Conservation (phyloP, 2,797 vertebrate genomes). For the Onychomys arenicola region DNA sequence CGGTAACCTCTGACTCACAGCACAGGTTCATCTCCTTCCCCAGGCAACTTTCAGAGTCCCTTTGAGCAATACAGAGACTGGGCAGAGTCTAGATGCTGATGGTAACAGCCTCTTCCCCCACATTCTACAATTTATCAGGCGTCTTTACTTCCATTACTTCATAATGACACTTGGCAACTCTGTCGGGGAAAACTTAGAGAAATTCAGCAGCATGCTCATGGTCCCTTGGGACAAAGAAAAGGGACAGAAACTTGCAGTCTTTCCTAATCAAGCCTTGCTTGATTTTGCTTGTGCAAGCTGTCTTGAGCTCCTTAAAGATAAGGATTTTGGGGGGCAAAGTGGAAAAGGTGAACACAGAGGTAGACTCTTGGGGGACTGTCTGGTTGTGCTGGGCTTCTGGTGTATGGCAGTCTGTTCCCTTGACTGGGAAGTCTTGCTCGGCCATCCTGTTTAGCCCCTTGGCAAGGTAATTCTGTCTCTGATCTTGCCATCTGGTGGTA, state of each 20-base stretch:
- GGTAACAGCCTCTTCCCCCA: not conserved
- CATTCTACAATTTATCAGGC: not conserved
- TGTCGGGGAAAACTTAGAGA: slow-evolving; percentile 15
- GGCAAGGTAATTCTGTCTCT: not conserved
- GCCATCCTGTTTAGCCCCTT: not conserved
- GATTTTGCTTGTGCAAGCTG: not conserved
- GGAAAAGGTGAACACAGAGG: not conserved
- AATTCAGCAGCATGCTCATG: not conserved
- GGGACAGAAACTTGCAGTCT: not conserved
- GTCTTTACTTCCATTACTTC: not conserved
- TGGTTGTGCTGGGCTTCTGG: not conserved
- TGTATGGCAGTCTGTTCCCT: not conserved
- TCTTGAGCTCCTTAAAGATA: not conserved
- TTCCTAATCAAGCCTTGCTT: not conserved
- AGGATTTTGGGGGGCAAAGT: not conserved
- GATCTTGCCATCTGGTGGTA: not conserved
- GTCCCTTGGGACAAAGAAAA: not conserved
- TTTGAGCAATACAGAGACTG: not conserved
- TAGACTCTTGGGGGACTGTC: not conserved
- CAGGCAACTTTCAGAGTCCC: not conserved
- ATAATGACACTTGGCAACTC: not conserved
- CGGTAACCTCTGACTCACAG: not conserved
- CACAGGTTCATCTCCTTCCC: not conserved
- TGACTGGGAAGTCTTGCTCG: not conserved
- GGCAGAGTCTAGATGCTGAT: not conserved